Conservation (phyloP, 2,797 vertebrate species). For the Enteromius anoplus region DNA sequence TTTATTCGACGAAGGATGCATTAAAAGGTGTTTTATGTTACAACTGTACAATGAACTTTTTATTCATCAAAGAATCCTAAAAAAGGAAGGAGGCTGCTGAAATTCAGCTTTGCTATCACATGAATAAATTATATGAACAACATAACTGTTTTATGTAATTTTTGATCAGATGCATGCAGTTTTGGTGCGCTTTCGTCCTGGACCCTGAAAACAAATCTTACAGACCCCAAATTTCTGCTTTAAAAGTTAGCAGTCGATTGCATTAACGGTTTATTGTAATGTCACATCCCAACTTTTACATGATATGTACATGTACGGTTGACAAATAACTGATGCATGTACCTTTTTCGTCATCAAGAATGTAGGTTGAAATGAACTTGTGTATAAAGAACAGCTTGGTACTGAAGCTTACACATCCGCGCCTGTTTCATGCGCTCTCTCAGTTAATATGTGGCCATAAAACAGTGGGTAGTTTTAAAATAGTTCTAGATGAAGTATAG, state of each 20-base stretch:
- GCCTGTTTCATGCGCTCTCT: neutral
- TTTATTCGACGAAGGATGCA: neutral
- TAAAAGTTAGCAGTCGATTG: neutral
- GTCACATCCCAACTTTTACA: neutral
- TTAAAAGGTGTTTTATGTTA: neutral
- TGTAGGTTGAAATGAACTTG: neutral
- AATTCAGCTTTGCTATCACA: too few relatives aligned
- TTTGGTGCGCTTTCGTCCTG: neutral
- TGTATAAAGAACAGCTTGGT: neutral
- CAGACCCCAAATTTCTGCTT: neutral
- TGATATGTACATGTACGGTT: neutral
- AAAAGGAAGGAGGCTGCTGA: too few relatives aligned
- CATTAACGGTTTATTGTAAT: neutral
- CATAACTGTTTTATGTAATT: neutral
- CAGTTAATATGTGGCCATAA: neutral
- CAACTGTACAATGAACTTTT: too few relatives aligned
- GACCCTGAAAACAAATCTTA: neutral
- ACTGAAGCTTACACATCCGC: neutral
- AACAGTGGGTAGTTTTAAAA: constrained; percentile 3
- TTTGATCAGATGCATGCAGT: neutral
- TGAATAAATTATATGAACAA: too few relatives aligned
- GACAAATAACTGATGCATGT: neutral
- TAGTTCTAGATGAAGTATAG: neutral
- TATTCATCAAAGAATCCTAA: too few relatives aligned
- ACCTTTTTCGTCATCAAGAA: neutral